Conservation (phyloP, 53 echinoderm and acorn worm genomes). For the Crossaster papposus region DNA sequence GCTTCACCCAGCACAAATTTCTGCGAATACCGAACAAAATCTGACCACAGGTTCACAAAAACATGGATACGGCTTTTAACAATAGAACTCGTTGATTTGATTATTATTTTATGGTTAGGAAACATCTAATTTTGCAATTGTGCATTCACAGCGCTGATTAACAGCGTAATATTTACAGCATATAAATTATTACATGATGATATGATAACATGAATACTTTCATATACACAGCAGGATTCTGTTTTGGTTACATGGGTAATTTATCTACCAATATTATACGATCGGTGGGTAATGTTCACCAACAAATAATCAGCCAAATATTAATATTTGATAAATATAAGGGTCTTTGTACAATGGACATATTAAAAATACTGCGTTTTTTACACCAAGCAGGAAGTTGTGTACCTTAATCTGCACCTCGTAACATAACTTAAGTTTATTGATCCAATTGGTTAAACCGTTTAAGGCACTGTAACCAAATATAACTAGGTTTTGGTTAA, state of each 20-base stretch:
- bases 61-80: background rate
- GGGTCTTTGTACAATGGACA: background rate
- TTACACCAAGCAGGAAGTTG: background rate
- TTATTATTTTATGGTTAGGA: background rate
- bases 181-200: conserved; percentile 44
- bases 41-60: background rate
- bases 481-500: background rate
- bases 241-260: background rate
- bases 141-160: background rate
- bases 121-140: too few relatives aligned
- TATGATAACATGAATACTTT: conserved; percentile 8
- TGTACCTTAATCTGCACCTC: background rate
- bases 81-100: background rate
- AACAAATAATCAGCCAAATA: background rate
- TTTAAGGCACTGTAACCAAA: conserved; percentile 2
- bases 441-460: background rate
- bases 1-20: background rate
- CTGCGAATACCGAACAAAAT: background rate
- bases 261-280: background rate
- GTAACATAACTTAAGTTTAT: background rate
- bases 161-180: conserved; percentile 49
- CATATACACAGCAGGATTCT: background rate
- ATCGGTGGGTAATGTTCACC: conserved; percentile 38
- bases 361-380: background rate
- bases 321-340: conserved; percentile 5